Base-by-base conservation (phyloP, 2,113 vertebrate species). In the Cricetomys ansorgei region DNA sequence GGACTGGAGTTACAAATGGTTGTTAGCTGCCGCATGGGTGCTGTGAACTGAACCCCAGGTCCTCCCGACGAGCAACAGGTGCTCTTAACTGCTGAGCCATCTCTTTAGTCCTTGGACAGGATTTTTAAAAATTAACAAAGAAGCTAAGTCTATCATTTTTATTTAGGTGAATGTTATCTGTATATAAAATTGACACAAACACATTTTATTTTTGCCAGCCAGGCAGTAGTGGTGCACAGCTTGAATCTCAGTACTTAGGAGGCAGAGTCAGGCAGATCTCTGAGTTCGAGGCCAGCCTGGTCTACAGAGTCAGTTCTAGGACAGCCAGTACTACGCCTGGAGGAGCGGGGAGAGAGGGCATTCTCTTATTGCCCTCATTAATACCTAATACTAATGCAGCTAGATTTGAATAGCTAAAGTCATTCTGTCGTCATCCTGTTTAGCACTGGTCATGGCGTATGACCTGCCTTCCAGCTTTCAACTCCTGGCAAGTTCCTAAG, bases 401-500 rank as follows among this genome's bases (percentile, higher is more conserved):
- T 13, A 59, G 27, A 1, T 45, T 17, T 40, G 40, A 87, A 7
- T 10, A 57, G 2, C 86, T 94, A 19, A 84, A 11, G 75, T 1
- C 3, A 25, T 67, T 85, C 1, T 15, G 1, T 48, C 76, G 29
- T 16, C 25, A 12, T 23, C 76, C n/a, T 70, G 43, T 10, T 23
- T 2, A 27, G 7, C 9, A 2, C 21, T 9, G 1, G 43, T 27
- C 79, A 17, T 27, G 10, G 16, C 25, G 0, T 37, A 3, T 7
- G 5, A 2, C 17, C 43, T 3, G 10, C 53, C 16, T 59, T n/a
- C 72, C 23, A 2, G 15, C 29, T 4, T 29, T 37, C 43, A 29
- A 67, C 89, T 23, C 4, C 0, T 13, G 11, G 19, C 13, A 10
- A 64, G 65, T 31, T 31, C 73, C 86, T 1, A 3, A 87, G 55